These are phyloP conservation scores for Atlantisia rogersi DNA, from an alignment of 2,113 vertebrate genomes.

Conservation along the genomic window DNA sequence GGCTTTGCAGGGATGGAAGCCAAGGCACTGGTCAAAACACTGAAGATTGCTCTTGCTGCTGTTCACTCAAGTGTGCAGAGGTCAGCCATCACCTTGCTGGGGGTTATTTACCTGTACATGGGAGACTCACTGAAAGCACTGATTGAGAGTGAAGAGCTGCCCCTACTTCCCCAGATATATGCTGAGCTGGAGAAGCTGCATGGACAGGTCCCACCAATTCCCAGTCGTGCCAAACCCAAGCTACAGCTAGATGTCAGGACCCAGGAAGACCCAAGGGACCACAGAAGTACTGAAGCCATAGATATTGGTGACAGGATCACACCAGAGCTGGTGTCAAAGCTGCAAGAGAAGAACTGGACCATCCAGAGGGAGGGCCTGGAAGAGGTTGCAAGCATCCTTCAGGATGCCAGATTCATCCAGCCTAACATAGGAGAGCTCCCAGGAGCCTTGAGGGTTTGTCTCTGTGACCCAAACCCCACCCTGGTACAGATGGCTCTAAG, in stretches of 20 bases:
- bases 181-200: slow-evolving; percentile 89
- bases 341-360: slow-evolving; percentile 89
- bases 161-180: slow-evolving; percentile 86
- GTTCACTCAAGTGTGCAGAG: slow-evolving; percentile 86
- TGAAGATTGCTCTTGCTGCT: slow-evolving; percentile 86
- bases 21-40: slow-evolving; percentile 87
- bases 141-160: slow-evolving; percentile 89
- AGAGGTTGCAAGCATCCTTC: slow-evolving; percentile 82
- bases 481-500: slow-evolving; percentile 86
- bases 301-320: slow-evolving; percentile 89
- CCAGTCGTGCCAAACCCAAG: slow-evolving; percentile 73
- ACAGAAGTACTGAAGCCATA: slow-evolving; percentile 76
- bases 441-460: slow-evolving; percentile 82
- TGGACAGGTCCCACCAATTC: slow-evolving; percentile 82
- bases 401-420: slow-evolving; percentile 85
- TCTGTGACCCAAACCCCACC: slow-evolving; percentile 88
- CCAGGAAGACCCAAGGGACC: slow-evolving; percentile 77
- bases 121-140: slow-evolving; percentile 88
- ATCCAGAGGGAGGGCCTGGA: slow-evolving; percentile 89
- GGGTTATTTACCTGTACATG: slow-evolving; percentile 88
- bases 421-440: slow-evolving; percentile 85
- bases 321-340: slow-evolving; percentile 85
- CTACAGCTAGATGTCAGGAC: slow-evolving; percentile 68
- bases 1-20: slow-evolving; percentile 86
- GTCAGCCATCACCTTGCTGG: slow-evolving; percentile 85